Conservation (phyloP, 2,113 vertebrate genomes). For the Pseudorasbora parva region DNA sequence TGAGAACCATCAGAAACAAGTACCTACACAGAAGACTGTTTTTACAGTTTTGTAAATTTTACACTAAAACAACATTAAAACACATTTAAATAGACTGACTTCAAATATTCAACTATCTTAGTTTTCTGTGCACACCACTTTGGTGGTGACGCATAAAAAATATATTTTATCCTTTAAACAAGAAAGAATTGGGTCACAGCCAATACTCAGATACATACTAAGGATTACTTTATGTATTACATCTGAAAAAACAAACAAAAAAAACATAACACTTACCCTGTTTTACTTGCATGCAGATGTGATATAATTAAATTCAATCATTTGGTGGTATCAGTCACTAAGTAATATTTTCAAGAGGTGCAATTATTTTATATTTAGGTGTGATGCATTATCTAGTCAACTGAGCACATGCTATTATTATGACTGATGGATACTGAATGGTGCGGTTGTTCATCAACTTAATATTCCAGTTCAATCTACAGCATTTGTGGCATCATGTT, state of each 20-base stretch:
- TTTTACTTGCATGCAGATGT: conserved; percentile 39
- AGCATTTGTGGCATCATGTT: neutral
- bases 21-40: conserved; percentile 43
- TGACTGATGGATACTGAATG: neutral
- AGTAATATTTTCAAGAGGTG: conserved; percentile 33
- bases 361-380: conserved; percentile 7
- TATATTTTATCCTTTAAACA: conserved; percentile 24
- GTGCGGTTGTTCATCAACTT: neutral
- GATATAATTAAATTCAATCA: conserved; percentile 33
- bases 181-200: conserved; percentile 36
- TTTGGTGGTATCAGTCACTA: conserved; percentile 9
- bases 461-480: neutral
- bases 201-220: conserved; percentile 45
- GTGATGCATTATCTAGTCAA: neutral
- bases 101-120: conserved; percentile 16
- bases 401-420: conserved; percentile 8
- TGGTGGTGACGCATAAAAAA: conserved; percentile 45
- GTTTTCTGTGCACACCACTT: conserved; percentile 15
- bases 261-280: conserved; percentile 9
- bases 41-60: conserved; percentile 55
- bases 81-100: conserved; percentile 41
- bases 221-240: conserved; percentile 40
- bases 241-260: conserved; percentile 34
- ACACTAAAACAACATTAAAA: conserved; percentile 29
- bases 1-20: conserved; percentile 49